Evolutionary conservation across 2,113 vertebrate genomes (phyloP).

Genomic region (Apteryx owenii): DNA sequence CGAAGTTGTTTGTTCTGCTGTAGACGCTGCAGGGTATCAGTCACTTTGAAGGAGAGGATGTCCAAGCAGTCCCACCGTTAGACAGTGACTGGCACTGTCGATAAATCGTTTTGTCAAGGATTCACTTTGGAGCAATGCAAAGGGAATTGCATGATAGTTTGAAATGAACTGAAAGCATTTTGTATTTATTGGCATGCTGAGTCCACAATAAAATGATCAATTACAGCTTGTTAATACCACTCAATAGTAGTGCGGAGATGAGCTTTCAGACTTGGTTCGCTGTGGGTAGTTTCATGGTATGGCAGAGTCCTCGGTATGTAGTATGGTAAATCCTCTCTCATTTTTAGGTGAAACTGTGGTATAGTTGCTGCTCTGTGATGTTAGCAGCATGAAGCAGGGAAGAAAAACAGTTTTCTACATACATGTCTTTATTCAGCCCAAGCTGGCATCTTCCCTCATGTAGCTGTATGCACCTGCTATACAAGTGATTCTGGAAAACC

Average conservation of each 20-base stretch:
- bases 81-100: constrained; percentile 67
- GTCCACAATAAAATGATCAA: constrained; percentile 50
- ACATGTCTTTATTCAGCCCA: neutral
- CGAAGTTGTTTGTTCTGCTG: constrained; percentile 49
- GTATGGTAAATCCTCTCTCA: neutral
- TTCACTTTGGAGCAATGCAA: neutral
- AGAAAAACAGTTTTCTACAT: neutral
- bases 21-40: constrained; percentile 53
- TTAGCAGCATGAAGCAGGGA: neutral
- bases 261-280: neutral
- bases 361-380: neutral
- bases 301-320: neutral
- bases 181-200: constrained; percentile 51
- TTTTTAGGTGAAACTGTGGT: fast-evolving
- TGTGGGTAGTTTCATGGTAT: neutral
- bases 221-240: constrained; percentile 52
- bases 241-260: neutral
- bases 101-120: constrained; percentile 69
- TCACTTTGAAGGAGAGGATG: constrained; percentile 50
- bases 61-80: constrained; percentile 49
- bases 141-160: neutral
- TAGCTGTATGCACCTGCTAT: neutral
- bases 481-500: neutral
- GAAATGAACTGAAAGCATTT: constrained; percentile 56
- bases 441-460: fast-evolving